phyloP scores from a whole-genome alignment of 2,113 vertebrate genomes.

The Petromus typicus region DNA sequence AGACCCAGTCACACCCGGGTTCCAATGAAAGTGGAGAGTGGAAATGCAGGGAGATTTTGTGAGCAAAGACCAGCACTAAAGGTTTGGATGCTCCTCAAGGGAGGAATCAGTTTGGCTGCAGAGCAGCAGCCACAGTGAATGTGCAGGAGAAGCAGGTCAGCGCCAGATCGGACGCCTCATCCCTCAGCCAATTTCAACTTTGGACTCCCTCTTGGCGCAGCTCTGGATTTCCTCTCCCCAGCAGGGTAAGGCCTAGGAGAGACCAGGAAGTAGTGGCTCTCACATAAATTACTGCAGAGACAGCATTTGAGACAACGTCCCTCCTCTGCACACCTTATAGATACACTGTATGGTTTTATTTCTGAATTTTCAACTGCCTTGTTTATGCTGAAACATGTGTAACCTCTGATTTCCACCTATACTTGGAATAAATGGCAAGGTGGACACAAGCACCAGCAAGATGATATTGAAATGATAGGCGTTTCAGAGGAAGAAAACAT shows the following conservation, averaged over 20 bases:
- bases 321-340: background rate
- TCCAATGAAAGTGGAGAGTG: background rate
- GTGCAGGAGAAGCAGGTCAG: background rate
- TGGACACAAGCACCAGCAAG: background rate
- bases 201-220: background rate
- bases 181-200: background rate
- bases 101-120: background rate
- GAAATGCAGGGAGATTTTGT: background rate
- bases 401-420: conserved; percentile 4
- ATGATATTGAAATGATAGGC: background rate
- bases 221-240: background rate
- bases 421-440: conserved; percentile 16
- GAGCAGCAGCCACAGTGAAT: background rate
- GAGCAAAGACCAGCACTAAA: background rate
- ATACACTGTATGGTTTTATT: background rate
- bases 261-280: no score
- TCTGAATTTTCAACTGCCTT: background rate
- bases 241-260: background rate
- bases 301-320: background rate
- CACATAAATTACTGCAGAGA: background rate
- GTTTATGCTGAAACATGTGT: conserved; percentile 46
- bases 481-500: background rate
- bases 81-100: background rate
- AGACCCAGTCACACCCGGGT: background rate
- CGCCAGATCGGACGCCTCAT: background rate